Conservation (phyloP, 2,113 vertebrate genomes). For the Salvelinus sp. region DNA sequence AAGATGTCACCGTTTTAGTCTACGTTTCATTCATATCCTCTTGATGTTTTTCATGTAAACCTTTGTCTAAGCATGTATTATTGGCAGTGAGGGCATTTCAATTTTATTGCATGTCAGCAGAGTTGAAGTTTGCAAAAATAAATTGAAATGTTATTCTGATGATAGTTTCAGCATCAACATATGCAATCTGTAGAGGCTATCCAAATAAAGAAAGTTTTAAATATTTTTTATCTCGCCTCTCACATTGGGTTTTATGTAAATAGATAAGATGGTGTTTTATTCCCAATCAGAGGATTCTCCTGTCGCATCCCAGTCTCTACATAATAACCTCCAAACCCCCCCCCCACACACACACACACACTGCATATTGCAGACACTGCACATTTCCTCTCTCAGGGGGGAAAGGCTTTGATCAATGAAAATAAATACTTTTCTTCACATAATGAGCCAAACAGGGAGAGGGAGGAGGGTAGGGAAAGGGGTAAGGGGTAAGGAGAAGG, state of each 20-base stretch:
- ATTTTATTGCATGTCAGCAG: too few relatives aligned
- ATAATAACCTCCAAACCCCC: constrained; percentile 59
- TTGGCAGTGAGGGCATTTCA: too few relatives aligned
- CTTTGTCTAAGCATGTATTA: too few relatives aligned
- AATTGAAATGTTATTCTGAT: too few relatives aligned
- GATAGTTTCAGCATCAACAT: too few relatives aligned
- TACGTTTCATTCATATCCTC: too few relatives aligned
- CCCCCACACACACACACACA: constrained; percentile 28
- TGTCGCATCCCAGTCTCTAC: constrained; percentile 70
- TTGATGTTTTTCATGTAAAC: too few relatives aligned
- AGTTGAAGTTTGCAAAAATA: background rate
- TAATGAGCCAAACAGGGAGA: constrained; percentile 40
- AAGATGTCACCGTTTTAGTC: too few relatives aligned
- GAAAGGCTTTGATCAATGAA: constrained; percentile 76
- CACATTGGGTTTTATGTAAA: constrained; percentile 70
- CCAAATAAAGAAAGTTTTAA: too few relatives aligned
- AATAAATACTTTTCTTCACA: constrained; percentile 75
- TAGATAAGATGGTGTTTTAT: constrained; percentile 73
- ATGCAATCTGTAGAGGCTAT: too few relatives aligned
- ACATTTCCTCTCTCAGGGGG: constrained; percentile 63
- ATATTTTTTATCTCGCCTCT: constrained; percentile 16
- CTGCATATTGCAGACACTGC: constrained; percentile 63
- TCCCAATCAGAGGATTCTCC: constrained; percentile 70
- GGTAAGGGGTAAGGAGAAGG: constrained; percentile 40
- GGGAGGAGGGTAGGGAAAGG: background rate